Base-by-base conservation (phyloP, 2,888 invertebrate genomes). In the Dryocosmus kuriphilus region DNA sequence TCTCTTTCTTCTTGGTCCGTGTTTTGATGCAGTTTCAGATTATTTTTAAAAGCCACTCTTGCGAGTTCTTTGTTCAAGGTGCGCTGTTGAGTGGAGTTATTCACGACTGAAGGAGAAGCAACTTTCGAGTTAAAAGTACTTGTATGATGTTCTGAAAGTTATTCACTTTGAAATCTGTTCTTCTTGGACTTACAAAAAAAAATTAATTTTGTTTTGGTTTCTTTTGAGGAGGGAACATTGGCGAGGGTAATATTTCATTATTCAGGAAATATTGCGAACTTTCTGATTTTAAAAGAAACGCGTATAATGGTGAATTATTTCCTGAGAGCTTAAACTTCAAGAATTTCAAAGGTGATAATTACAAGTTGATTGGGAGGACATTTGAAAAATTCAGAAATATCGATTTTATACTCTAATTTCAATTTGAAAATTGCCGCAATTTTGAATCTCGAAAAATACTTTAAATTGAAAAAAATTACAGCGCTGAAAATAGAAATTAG, bases 51-150 rank as follows among this genome's bases (percentile, higher is more conserved):
- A 67, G 41, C 41, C 67, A 38, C 67, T 67, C 67, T 67, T 67
- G 67, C 24, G 67, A 41, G 41, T 41, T 41, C 67, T 67, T 67
- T 67, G 67, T 67, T 41, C 67, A 67, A 67, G 67, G 67, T 67
- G 41, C 41, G 67, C 41, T 67, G 67, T 41, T 67, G 67, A 67
- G 67, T 67, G 67, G 46, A 67, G 67, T 67, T 67, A 67, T 67
- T 67, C 67, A 67, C 41, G 67, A 67, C 67, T 67, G 67, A 46
- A 46, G 38, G 41, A 67, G 41, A 46, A 67, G 67, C 46, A 67
- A 67, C 67, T 67, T 67, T 67, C 19, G 41, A 67, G 67, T 67
- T 67, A 67, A 67, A 67, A 67, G 67, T 67, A 67, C 67, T 67
- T 67, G 67, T 67, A 67, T 67, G 67, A 67, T 46, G 41, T 27